These are phyloP conservation scores for Microplitis demolitor DNA, from an alignment of 1,140 invertebrate genomes.

Conservation along the genomic window DNA sequence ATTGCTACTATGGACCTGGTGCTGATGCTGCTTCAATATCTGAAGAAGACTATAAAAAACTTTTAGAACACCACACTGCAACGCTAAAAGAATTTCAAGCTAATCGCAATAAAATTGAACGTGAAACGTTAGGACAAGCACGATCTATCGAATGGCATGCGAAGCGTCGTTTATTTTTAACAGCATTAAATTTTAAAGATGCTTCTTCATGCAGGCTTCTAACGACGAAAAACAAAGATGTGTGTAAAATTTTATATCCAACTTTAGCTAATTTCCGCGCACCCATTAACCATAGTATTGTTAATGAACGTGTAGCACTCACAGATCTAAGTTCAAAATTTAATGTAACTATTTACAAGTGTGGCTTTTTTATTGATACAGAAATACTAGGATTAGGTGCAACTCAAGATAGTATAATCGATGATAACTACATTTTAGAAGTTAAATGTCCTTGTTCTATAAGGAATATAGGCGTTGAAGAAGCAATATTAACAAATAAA, in stretches of 20 bases:
- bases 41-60: background rate
- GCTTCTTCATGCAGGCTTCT: slow-evolving; percentile 35
- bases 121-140: background rate
- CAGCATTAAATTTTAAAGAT: slow-evolving; percentile 48
- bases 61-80: background rate
- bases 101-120: background rate
- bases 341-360: slow-evolving; percentile 34
- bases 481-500: no score
- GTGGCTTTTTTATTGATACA: slow-evolving; percentile 49
- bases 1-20: background rate
- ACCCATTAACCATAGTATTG: slow-evolving; percentile 35
- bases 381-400: slow-evolving; percentile 44
- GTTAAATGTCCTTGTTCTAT: slow-evolving; percentile 43
- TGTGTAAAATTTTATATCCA: slow-evolving; percentile 37
- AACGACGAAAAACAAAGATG: slow-evolving; percentile 30
- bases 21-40: background rate
- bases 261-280: slow-evolving; percentile 25
- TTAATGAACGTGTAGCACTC: background rate
- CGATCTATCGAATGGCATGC: slow-evolving; percentile 33
- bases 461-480: no score
- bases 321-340: slow-evolving; percentile 38
- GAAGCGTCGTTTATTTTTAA: slow-evolving; percentile 38
- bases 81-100: background rate
- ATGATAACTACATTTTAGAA: slow-evolving; percentile 41
- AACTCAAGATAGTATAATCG: slow-evolving; percentile 54